Evolutionary conservation across 2,888 invertebrate species (phyloP), one percentile per base, ranked within the genome.

Genomic region (Nephrocerus scutellatus): DNA sequence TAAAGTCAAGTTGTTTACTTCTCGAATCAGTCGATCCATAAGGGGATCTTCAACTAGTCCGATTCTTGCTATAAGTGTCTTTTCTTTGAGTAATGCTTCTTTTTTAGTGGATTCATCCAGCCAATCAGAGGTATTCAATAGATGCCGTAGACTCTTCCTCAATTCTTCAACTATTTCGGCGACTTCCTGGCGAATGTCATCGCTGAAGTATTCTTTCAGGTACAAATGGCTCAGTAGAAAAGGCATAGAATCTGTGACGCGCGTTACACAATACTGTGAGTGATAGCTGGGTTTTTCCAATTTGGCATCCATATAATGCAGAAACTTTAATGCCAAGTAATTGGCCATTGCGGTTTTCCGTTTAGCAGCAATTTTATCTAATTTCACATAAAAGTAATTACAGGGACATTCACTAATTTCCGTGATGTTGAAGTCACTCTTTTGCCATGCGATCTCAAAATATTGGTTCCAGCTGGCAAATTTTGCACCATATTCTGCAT

Each of bases 241-340:
- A 5, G 46, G 44, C 29, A 44, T 8, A 2, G 44, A 28, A 12
- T 9, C 2, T 26, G 35, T 33, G 7, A 41, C 41, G 3, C 21
- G 23, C 1, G n/a, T 25, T 8, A 46, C 13, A 16, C 37, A 47
- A 8, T 26, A 10, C 7, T 30, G 28, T 6, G 33, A 28, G 19
- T 22, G 25, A 26, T 24, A 19, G 7, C 24, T 29, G 13, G 9
- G 29, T 13, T 14, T 29, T 29, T 55, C 44, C 3, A 64, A 36
- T 3, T 54, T 49, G 15, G 54, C 47, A 29, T 66, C 62, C 59
- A 65, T 51, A 2, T 36, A 33, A 32, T 55, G 56, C 4, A 65
- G 46, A 9, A 65, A 49, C 37, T 54, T 54, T 44, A 65, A 41
- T n/a, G 66, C 54, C 35, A 65, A 44, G 36, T 65, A 65, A 40